phyloP scores from a whole-genome alignment of 2,113 vertebrate genomes.

The Hemiprocne comata region DNA sequence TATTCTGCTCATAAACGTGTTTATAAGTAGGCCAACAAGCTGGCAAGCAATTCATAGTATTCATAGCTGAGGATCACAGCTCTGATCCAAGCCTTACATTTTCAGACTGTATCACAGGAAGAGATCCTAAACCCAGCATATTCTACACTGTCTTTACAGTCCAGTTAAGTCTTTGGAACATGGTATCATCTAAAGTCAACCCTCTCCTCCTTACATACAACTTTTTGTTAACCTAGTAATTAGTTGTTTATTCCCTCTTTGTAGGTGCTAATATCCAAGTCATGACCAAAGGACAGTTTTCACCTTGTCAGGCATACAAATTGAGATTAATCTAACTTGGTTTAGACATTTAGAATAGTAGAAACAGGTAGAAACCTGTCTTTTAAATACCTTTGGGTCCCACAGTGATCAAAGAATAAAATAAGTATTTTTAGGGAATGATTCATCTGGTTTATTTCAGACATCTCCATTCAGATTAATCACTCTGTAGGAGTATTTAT shows the following conservation, averaged over 20 bases:
- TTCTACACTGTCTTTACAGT: not conserved
- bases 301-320: not conserved
- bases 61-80: not conserved
- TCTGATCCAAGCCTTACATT: not conserved
- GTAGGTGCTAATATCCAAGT: not conserved
- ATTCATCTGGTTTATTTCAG: not conserved
- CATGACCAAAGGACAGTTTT: not conserved
- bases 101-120: not conserved
- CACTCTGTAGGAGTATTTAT: not conserved
- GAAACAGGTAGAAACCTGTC: not conserved
- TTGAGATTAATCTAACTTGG: not conserved
- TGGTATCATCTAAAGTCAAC: not conserved
- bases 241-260: not conserved
- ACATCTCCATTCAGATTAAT: not conserved
- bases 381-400: not conserved
- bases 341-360: not conserved
- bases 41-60: not conserved
- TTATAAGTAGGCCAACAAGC: not conserved
- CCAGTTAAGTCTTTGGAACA: not conserved
- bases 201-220: not conserved
- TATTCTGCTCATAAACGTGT: not conserved
- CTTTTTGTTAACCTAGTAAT: not conserved
- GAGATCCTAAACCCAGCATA: not conserved
- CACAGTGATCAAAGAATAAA: not conserved
- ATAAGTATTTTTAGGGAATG: rapidly evolving